These are phyloP conservation scores for Watsonalla cultraria DNA, from an alignment of 2,888 invertebrate genomes.

Conservation along the genomic window DNA sequence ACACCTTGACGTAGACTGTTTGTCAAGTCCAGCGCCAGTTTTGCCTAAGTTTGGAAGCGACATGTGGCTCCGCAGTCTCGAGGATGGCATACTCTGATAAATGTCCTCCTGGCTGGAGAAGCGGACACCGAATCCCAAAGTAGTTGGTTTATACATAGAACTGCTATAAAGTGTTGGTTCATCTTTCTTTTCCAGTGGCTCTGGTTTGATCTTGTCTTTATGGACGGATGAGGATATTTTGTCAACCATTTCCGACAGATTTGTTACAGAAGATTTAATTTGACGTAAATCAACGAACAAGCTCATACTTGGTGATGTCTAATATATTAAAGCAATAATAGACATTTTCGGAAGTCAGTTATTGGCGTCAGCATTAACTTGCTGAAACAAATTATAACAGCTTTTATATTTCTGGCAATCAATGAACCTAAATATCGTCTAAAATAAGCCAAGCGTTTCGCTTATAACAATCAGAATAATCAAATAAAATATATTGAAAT, in stretches of 20 bases:
- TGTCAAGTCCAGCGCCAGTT: constrained; percentile 47
- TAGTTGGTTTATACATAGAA: constrained; percentile 62
- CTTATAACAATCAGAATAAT: too few relatives aligned
- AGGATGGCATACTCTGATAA: constrained; percentile 65
- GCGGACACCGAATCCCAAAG: constrained; percentile 66
- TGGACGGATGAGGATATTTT: constrained; percentile 58
- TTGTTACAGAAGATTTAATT: constrained; percentile 70
- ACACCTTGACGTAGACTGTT: constrained; percentile 38
- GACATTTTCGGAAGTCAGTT: neutral
- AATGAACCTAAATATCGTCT: too few relatives aligned
- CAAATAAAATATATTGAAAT: too few relatives aligned
- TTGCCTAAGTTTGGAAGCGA: constrained; percentile 71
- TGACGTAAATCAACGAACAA: constrained; percentile 72
- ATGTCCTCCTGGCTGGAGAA: constrained; percentile 73
- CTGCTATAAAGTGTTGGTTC: constrained; percentile 47
- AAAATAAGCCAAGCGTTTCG: too few relatives aligned
- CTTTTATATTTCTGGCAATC: too few relatives aligned
- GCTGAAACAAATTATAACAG: constrained; percentile 11
- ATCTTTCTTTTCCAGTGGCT: constrained; percentile 38
- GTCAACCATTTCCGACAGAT: constrained; percentile 72
- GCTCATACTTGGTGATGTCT: constrained; percentile 44
- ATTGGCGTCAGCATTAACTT: neutral
- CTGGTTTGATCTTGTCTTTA: constrained; percentile 44
- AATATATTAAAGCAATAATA: neutral
- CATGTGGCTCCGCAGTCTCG: constrained; percentile 67